phyloP scores from a whole-genome alignment of 1,140 invertebrate genomes.

The Drosophila varians region DNA sequence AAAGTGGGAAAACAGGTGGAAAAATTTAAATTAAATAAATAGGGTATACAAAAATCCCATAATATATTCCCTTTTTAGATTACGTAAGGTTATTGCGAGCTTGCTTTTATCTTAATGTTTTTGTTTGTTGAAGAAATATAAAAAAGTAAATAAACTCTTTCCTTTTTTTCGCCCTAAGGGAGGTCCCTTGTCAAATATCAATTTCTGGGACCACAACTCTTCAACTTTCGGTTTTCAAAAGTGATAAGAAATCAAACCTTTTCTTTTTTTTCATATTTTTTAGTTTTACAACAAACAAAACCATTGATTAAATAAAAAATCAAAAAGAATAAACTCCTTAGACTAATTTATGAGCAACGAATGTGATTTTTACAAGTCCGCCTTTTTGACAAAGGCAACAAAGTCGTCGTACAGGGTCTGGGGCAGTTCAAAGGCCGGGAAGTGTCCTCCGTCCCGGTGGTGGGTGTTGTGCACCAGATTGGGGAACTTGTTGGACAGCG shows the following conservation, averaged over 20 bases:
- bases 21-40: background rate
- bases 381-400: conserved; percentile 72
- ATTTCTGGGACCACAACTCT: background rate
- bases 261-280: conserved; percentile 9
- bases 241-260: conserved; percentile 30
- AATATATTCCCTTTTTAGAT: background rate
- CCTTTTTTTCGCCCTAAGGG: background rate
- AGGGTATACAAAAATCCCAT: background rate
- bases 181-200: background rate
- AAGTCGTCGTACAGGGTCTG: conserved; percentile 88
- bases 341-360: background rate
- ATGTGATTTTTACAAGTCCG: conserved; percentile 9
- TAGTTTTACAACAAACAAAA: conserved; percentile 7
- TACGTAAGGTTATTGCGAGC: conserved; percentile 4
- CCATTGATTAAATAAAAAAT: background rate
- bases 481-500: conserved; percentile 86
- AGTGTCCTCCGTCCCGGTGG: conserved; percentile 90
- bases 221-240: conserved; percentile 30
- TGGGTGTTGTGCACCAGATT: conserved; percentile 88
- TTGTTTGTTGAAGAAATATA: background rate
- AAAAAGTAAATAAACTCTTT: conserved; percentile 4
- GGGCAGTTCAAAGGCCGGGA: conserved; percentile 92
- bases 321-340: background rate
- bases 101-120: conserved; percentile 15
- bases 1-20: no score